Evolutionary conservation across 2,113 vertebrate genomes (phyloP).

Genomic region (Neolamprologus modestus): DNA sequence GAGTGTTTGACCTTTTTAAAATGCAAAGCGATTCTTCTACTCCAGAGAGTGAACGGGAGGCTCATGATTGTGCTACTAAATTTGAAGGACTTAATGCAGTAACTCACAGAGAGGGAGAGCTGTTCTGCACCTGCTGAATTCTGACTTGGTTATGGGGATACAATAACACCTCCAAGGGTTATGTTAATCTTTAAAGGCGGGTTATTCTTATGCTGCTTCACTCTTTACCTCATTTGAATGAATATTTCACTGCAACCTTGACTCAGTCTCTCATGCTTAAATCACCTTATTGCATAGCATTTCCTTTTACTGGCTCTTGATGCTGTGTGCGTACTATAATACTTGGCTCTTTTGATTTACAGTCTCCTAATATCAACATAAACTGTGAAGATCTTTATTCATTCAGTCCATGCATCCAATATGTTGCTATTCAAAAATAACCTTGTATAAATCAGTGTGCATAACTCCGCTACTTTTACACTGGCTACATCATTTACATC

Average conservation of each 20-base stretch:
- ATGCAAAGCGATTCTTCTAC: constrained; percentile 72
- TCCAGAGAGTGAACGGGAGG: constrained; percentile 64
- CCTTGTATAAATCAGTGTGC: not conserved
- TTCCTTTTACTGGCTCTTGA: not conserved
- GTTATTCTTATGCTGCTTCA: constrained; percentile 62
- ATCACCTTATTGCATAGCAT: constrained; percentile 26
- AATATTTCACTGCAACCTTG: constrained; percentile 65
- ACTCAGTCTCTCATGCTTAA: constrained; percentile 33
- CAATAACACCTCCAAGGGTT: constrained; percentile 67
- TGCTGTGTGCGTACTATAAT: not conserved
- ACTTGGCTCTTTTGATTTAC: not conserved
- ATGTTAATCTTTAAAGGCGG: constrained; percentile 66
- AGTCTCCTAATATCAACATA: constrained; percentile 1
- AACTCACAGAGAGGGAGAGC: constrained; percentile 58
- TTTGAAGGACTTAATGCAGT: constrained; percentile 69
- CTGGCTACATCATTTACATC: not conserved
- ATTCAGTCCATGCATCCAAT: not conserved
- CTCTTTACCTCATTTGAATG: constrained; percentile 62
- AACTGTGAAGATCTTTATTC: not conserved
- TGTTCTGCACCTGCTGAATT: constrained; percentile 59
- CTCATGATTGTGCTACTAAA: constrained; percentile 69
- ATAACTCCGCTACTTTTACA: not conserved
- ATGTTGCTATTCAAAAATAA: not conserved
- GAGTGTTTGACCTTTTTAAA: constrained; percentile 75
- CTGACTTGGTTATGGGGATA: constrained; percentile 61